Base-by-base conservation (phyloP, 2,797 vertebrate species). In the Hoplostethus atlanticus region DNA sequence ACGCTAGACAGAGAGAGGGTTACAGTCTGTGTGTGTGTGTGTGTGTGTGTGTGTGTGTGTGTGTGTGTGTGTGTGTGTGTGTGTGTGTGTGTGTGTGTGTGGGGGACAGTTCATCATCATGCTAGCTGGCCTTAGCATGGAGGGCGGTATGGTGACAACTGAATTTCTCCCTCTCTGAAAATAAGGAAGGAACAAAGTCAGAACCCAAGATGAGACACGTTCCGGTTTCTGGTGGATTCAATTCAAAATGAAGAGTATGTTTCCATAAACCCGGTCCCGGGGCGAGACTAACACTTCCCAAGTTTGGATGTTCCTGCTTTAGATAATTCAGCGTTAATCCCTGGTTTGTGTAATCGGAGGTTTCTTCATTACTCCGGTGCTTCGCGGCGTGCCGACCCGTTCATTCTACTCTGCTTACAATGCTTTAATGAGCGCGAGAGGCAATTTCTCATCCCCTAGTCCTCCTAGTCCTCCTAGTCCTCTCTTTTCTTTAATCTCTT, bases 311-410 rank as follows among this genome's bases (percentile, higher is more conserved):
- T 46, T 4, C 11, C 54, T 55, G 77, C 75, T 44, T 70, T 40
- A 34, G 64, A 78, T 85, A 69, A 83, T 81, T 84, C 77, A 68
- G 66, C 76, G 76, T 88, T 85, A 71, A 84, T 84, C 76, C 64
- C 73, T 61, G 21, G 66, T 88, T 83, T 82, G 81, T 81, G 74
- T 82, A 76, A 84, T 88, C 70, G 79, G 61, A 76, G 55, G 54
- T 76, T 75, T 65, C 47, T 80, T 84, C 73, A 80, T 86, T 78
- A 28, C 77, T 86, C 81, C 54, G 40, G 46, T 75, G 83, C 59
- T 13, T 83, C 60, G 77, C 10, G 50, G 65, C 72, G 64, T 6
- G 44, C 63, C 52, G 52, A 10, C 46, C 1, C n/a, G 76, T 82
- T 80, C 60, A 73, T 76, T 84, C 64, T 50, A 28, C 75, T 72